Evolutionary conservation across 2,888 invertebrate species (phyloP), one percentile per base, ranked within the genome.

Genomic region (Tetranychus piercei): DNA sequence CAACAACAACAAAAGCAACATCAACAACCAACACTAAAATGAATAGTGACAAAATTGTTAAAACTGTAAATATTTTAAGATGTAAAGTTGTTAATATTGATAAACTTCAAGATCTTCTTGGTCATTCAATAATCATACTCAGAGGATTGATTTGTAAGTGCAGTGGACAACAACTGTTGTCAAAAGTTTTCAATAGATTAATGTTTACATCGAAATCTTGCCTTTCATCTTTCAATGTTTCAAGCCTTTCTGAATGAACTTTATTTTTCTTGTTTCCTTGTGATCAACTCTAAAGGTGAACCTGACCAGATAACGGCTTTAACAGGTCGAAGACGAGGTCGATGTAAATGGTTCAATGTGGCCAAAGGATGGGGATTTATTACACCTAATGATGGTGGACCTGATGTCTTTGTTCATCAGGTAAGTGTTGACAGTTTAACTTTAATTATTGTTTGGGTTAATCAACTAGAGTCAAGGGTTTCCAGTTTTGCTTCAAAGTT

Each of bases 261-360:
- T 34, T 34, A 34, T 34, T 34, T 34, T 34, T 6, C 66, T 66
- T 66, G 66, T 66, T 66, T 65, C 18, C 6, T 66, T 18, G 66
- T 66, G 66, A 66, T 55, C 55, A 55, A 15, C 55, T 15, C 55
- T 55, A 9, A 74, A 79, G 76, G 72, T 78, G 77, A 74, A 80
- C 82, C 79, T 80, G 80, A 77, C 15, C 55, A 55, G 55, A n/a
- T 55, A 15, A 55, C 55, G 11, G 55, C 55, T 15, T 55, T 55
- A 15, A 43, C 44, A 64, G 81, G 80, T 75, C 80, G 82, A 80
- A 86, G 90, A 78, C 86, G 87, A 81, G 92, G 92, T 76, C 88
- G 88, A 82, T 93, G 92, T 85, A 94, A 94, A 86, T 94, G 94
- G 94, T 94, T 93, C 84, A 94, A 94, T 84, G 92, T 93, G 78